Percentiles rank a stretch among this genome's conserved stretches.
These are phyloP conservation scores for Mustelus asterias DNA, from an alignment of 2,113 vertebrate species.

Conservation along the genomic window DNA sequence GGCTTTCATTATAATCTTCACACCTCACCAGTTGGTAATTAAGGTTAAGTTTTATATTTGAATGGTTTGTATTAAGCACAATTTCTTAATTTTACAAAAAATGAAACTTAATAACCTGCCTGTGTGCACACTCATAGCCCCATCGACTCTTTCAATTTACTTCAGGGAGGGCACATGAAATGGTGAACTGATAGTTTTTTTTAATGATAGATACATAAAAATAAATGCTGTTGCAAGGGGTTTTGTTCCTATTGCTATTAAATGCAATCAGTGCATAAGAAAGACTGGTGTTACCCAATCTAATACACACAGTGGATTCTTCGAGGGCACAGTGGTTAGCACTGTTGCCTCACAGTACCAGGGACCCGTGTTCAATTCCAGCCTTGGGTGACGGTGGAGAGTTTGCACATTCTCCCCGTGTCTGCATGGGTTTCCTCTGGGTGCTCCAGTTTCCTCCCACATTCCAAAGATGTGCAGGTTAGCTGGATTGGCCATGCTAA, in stretches of 20 bases:
- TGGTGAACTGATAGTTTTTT: background rate
- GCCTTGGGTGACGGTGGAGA: too few relatives aligned
- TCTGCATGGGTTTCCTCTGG: too few relatives aligned
- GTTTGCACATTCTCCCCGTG: too few relatives aligned
- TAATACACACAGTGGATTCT: background rate
- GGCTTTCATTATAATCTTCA: background rate
- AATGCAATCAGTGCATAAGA: background rate
- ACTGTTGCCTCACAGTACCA: too few relatives aligned
- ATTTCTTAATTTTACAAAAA: background rate
- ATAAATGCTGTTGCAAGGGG: background rate
- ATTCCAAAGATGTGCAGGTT: too few relatives aligned
- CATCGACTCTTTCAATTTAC: background rate
- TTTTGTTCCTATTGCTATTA: background rate
- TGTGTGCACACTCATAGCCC: background rate
- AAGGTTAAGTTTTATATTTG: slow-evolving; percentile 13
- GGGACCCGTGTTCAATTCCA: too few relatives aligned
- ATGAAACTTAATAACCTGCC: background rate
- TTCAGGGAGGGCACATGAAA: background rate
- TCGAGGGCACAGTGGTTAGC: too few relatives aligned
- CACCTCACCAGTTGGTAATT: background rate
- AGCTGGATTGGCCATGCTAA: too few relatives aligned
- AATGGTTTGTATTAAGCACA: background rate
- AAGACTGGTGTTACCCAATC: background rate
- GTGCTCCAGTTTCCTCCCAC: too few relatives aligned
- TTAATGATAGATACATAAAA: background rate